Percentiles rank a stretch among this genome's conserved stretches.
phyloP scores from a whole-genome alignment of 2,797 vertebrate species.

The Denticeps clupeoides region DNA sequence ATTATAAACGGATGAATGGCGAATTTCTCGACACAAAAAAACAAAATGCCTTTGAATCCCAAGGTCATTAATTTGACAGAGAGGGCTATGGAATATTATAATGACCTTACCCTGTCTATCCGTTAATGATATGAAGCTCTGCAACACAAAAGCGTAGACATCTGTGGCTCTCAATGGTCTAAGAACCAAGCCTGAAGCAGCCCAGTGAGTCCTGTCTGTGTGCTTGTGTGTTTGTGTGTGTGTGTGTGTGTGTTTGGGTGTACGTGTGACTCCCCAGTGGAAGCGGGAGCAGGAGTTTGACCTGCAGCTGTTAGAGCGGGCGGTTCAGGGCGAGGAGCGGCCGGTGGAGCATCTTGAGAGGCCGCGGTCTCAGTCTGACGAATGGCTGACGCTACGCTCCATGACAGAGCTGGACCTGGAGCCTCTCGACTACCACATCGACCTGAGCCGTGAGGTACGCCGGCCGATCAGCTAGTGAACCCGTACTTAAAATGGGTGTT shows the following conservation, averaged over 20 bases:
- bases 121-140: no score
- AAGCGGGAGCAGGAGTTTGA: conserved; percentile 98
- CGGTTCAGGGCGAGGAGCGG: conserved; percentile 74
- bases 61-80: no score
- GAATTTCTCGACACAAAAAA: no score
- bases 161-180: no score
- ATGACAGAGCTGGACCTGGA: conserved; percentile 75
- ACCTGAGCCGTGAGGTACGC: conserved; percentile 88
- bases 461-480: no score
- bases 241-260: neutral
- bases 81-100: no score
- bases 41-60: no score
- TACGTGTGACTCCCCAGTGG: conserved; percentile 63
- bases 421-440: conserved; percentile 79
- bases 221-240: conserved; percentile 11
- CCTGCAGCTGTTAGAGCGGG: conserved; percentile 89
- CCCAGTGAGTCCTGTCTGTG: no score
- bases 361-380: conserved; percentile 74
- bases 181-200: no score
- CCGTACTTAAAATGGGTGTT: neutral
- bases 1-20: no score
- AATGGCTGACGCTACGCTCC: conserved; percentile 74
- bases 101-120: no score
- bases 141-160: no score
- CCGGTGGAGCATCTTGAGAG: conserved; percentile 66